These are phyloP conservation scores for Glaucomys volans DNA, from an alignment of 2,113 vertebrate species.

Conservation along the genomic window DNA sequence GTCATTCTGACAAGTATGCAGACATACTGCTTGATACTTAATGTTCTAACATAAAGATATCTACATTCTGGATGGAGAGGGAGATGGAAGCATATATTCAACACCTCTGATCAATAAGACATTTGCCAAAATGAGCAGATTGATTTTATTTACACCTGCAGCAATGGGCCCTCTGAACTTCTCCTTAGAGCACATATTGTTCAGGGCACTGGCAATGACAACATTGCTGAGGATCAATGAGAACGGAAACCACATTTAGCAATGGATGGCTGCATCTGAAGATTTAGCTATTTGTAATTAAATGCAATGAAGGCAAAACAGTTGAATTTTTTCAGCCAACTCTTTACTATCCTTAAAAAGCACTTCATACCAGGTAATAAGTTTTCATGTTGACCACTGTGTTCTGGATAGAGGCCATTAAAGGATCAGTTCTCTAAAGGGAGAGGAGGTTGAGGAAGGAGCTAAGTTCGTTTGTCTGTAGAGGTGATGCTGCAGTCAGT, in stretches of 20 bases:
- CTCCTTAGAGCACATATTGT: not conserved
- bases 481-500: not conserved
- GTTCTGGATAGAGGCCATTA: not conserved
- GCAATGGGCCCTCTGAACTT: not conserved
- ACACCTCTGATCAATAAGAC: slow-evolving; percentile 61
- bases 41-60: slow-evolving; percentile 7
- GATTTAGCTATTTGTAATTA: slow-evolving; percentile 60
- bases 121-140: slow-evolving; percentile 62
- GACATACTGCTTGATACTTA: not conserved
- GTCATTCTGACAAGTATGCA: slow-evolving; percentile 51
- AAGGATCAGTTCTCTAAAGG: not conserved
- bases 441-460: not conserved
- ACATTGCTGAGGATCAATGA: not conserved
- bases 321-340: not conserved
- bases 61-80: slow-evolving; percentile 52
- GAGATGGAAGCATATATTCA: slow-evolving; percentile 60
- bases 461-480: not conserved
- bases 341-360: not conserved
- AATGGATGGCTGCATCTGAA: not conserved
- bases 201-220: not conserved
- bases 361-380: not conserved
- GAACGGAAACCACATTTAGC: slow-evolving; percentile 45
- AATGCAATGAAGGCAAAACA: slow-evolving; percentile 38
- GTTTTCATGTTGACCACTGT: not conserved
- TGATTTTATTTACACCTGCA: slow-evolving; percentile 73